Evolutionary conservation across 2,113 vertebrate species (phyloP), one percentile per base, ranked within the genome.

Genomic region (Alouatta palliata): DNA sequence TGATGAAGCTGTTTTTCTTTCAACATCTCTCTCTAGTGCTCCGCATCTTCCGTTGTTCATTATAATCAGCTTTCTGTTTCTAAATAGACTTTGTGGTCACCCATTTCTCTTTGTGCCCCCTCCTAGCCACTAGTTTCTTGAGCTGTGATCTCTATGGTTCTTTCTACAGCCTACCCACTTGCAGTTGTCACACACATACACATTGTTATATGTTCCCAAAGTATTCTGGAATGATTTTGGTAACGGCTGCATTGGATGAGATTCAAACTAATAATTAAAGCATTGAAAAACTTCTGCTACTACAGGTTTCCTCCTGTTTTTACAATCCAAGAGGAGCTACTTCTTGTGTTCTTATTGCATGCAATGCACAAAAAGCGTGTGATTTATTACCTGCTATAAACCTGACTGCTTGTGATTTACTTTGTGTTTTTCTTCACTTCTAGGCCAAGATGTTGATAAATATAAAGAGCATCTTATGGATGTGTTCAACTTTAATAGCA

Each of bases 371-470:
- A 61, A 68, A 86, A 85, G 12, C 56, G 2, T 30, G 30, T 94
- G 66, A 80, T 19, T 73, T 97, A n/a, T 13, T 64, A 7, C 40
- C 5, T 32, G 76, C 87, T 40, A 4, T 45, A 14, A 89, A 93
- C 2, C 32, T 79, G 81, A 96, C 43, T 91, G 45, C 45, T 88
- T 87, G 87, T 66, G 23, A 90, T 64, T 98, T 96, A 97, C 70
- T 97, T 84, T n/a, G 23, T 20, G 16, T 98, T 94, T 97, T 97
- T 95, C 94, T 97, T 97, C 52, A 52, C 98, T 98, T 92, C 90
- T 98, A 99, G 98, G 98, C 97, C 98, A 99, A 99, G 99, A 99
- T 99, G 99, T 97, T 99, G 98, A 98, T 99, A 98, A 99, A 99
- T 98, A 98, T 99, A 98, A 99, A 99, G 97, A 99, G 98, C 94